Base-by-base conservation (phyloP, 2,113 vertebrate genomes). In the Salvator merianae region DNA sequence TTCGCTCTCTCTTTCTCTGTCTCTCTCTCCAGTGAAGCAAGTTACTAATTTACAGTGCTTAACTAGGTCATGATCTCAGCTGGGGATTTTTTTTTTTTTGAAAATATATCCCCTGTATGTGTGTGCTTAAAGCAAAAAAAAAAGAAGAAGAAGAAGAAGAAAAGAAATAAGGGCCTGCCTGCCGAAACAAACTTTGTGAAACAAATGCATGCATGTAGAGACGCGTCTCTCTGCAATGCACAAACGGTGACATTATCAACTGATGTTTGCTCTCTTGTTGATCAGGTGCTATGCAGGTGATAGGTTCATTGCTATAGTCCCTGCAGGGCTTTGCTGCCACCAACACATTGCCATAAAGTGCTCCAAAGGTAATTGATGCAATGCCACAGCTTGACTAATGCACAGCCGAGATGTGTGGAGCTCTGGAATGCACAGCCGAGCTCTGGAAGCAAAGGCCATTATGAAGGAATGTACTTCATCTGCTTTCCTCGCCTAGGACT, bases 11-110 rank as follows among this genome's bases (percentile, higher is more conserved):
- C 8, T 16, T 12, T 13, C 53, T 55, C 53, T 59, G 55, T 62
- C 73, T 62, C 55, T 63, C 73, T 38, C 32, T 73, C 63, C 76
- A 36, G 68, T 36, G n/a, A 72, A 79, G 32, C 26, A 72, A 50
- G 30, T 85, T 79, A 79, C 83, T 79, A 72, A 85, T 85, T 85
- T 69, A 85, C 83, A 73, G 13, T 73, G 59, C 26, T 73, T 79
- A 65, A 85, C 77, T 79, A 72, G 69, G 83, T 85, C 76, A 85
- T 79, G 55, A 85, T 85, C 69, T 69, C 83, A 66, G 32, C 20
- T 65, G 76, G 75, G 53, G n/a, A 85, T 85, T 72, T 59, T 59
- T 59, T 72, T 59, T 59, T 59, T 84, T 66, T 79, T 79, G 75
- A 79, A 85, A 79, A 79, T 79, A 63, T 79, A 72, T 79, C 16